Base-by-base conservation (phyloP, 2,797 vertebrate species). In the Poecilia velifera region DNA sequence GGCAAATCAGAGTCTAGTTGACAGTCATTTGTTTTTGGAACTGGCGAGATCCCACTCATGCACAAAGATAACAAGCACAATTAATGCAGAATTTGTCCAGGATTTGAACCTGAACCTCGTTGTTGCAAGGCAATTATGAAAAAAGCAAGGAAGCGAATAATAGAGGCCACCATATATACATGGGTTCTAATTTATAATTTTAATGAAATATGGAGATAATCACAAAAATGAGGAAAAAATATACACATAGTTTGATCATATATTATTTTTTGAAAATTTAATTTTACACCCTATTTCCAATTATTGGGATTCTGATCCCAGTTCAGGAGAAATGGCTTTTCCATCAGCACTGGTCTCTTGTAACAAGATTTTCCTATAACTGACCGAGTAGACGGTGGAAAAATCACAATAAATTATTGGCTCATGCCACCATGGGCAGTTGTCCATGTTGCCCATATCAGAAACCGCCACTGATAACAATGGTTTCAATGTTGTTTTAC, bases 391-490 rank as follows among this genome's bases (percentile, higher is more conserved):
- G 66, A n/a, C 1, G n/a, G 13, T 70, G 12, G 34, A 10, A 41
- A 66, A 68, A 12, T 55, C 53, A 55, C 3, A 55, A 55, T 25
- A 53, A 25, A 53, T 53, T 53, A 53, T 51, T 51, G 49, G 2
- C 49, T 51, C 20, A 51, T 51, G 49, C 5, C 7, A 7, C 20
- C 49, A 51, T 22, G 20, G 2, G 20, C 49, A 51, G 49, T 22
- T 51, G 49, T 20, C 49, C 49, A 51, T 51, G 49, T 51, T 51
- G 49, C 49, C 49, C 49, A 51, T 51, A 51, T 51, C 20, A 51
- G 49, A 51, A 22, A 22, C 6, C 7, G 49, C 20, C 49, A 51
- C 20, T 25, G 82, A 79, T 80, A 41, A 78, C 74, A 83, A 74
- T 53, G 68, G 16, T 72, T 78, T 18, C 46, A 41, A 74, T 51